phyloP scores from a whole-genome alignment of 2,113 vertebrate genomes.

The Pterophyllum scalare region DNA sequence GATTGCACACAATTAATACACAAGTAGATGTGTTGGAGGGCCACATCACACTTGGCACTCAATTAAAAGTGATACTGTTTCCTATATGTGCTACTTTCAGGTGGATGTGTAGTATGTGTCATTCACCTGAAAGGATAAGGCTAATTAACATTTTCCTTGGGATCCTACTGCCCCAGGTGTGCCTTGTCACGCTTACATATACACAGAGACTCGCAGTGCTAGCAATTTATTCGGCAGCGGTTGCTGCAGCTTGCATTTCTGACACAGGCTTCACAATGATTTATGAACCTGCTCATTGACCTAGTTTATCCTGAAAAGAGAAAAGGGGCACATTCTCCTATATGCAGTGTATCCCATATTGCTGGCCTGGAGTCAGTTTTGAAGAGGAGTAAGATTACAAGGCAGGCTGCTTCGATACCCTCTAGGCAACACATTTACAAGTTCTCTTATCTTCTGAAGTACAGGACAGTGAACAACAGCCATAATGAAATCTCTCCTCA shows the following conservation, averaged over 20 bases:
- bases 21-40: conserved; percentile 12
- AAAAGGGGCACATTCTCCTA: conserved; percentile 65
- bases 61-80: conserved; percentile 64
- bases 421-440: conserved; percentile 25
- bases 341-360: conserved; percentile 28
- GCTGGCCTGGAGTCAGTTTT: conserved; percentile 47
- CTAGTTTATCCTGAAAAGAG: conserved; percentile 78
- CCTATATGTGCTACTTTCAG: conserved; percentile 21
- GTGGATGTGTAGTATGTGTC: background rate
- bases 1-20: conserved; percentile 10
- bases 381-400: conserved; percentile 48
- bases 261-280: conserved; percentile 81
- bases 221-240: conserved; percentile 78
- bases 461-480: conserved; percentile 29
- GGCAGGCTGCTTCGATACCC: conserved; percentile 29
- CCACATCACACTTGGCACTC: conserved; percentile 39
- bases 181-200: conserved; percentile 73
- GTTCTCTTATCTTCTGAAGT: conserved; percentile 29
- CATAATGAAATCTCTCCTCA: conserved; percentile 23
- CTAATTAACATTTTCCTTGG: conserved; percentile 78
- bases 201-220: conserved; percentile 64
- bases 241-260: conserved; percentile 70
- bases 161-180: conserved; percentile 73
- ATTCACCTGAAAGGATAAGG: conserved; percentile 70
- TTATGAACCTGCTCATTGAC: conserved; percentile 85